A percentile compares a stretch with the other conserved stretches of the same genome.
phyloP scores from a whole-genome alignment of 2,888 invertebrate species.

The Norana najaformis region DNA sequence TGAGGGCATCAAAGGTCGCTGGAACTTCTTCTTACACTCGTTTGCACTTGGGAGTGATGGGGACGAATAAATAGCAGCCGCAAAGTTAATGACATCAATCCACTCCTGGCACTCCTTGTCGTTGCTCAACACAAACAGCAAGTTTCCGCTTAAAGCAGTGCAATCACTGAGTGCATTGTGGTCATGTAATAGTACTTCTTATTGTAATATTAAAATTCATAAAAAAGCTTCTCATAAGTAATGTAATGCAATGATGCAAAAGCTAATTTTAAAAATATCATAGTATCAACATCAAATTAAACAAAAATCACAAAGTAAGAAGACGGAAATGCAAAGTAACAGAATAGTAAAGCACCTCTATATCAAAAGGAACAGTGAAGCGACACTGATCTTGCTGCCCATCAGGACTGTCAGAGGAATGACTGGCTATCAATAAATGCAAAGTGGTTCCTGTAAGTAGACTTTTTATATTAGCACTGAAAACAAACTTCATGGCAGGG shows the following conservation, averaged over 20 bases:
- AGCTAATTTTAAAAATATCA: not conserved
- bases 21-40: conserved; percentile 2
- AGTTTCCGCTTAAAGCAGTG: not conserved
- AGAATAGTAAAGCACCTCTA: no score
- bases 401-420: not conserved
- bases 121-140: not conserved
- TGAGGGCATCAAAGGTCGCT: conserved; percentile 1
- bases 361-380: no score
- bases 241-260: not conserved
- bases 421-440: not conserved
- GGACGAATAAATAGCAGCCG: not conserved
- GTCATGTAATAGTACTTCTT: no score
- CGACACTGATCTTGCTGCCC: no score
- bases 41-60: not conserved
- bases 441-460: not conserved
- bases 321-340: not conserved
- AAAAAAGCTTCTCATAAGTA: not conserved
- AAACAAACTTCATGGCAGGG: no score
- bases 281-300: not conserved
- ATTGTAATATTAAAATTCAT: not conserved
- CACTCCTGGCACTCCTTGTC: conserved; percentile 28
- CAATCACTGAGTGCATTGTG: not conserved
- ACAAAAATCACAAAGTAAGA: not conserved
- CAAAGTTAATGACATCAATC: conserved; percentile 28
- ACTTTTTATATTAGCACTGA: not conserved